Evolutionary conservation across 2,797 vertebrate species (phyloP).

Genomic region (Erethizon dorsatum): DNA sequence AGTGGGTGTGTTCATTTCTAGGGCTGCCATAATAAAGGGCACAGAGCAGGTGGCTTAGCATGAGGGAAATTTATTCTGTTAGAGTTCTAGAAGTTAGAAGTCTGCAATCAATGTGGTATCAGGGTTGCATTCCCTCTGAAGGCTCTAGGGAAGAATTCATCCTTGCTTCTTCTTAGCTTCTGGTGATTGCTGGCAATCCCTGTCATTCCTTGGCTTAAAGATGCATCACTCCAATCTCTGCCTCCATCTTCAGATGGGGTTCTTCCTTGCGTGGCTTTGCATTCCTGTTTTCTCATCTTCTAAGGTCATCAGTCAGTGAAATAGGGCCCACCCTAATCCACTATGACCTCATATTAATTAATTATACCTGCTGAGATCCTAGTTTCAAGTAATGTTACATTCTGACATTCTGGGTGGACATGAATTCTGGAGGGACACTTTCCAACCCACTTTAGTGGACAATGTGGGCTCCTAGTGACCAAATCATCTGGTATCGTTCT

Average conservation of each 20-base stretch:
- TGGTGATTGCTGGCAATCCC: not conserved
- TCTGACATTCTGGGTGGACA: not conserved
- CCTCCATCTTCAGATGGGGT: not conserved
- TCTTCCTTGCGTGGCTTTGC: not conserved
- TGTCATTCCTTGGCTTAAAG: not conserved
- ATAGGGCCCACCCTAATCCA: not conserved
- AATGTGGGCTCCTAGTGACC: not conserved
- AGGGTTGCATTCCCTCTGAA: not conserved
- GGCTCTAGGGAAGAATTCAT: not conserved
- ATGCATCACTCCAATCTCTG: not conserved
- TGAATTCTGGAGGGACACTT: not conserved
- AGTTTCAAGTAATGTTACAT: slow-evolving; percentile 28
- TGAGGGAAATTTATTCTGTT: slow-evolving; percentile 18
- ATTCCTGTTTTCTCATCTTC: not conserved
- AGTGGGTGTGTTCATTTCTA: not conserved
- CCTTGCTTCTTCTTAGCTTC: not conserved
- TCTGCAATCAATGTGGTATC: not conserved
- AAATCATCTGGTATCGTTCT: not conserved
- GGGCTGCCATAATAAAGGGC: not conserved
- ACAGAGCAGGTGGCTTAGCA: not conserved
- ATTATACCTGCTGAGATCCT: not conserved
- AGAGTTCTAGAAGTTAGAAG: not conserved
- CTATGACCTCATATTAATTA: not conserved
- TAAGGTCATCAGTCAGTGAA: not conserved
- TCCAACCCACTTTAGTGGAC: not conserved